Evolutionary conservation across 2,797 vertebrate species (phyloP).

Genomic region (Hipposideros larvatus): DNA sequence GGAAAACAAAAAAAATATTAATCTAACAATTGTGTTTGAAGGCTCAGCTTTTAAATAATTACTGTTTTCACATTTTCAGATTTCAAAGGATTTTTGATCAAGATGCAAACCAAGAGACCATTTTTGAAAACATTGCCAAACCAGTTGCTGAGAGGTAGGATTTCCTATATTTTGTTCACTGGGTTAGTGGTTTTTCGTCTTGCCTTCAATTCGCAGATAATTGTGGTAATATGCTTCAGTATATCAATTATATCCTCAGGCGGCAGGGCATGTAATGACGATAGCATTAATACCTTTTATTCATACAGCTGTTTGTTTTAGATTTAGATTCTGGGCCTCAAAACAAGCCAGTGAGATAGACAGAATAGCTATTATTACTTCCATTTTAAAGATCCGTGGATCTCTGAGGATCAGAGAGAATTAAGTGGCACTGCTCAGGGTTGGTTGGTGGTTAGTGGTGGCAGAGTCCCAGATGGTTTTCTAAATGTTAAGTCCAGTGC

Average conservation of each 20-base stretch:
- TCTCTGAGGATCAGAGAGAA: neutral
- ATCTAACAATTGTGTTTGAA: slow-evolving; percentile 84
- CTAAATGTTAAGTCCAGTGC: neutral
- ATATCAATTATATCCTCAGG: neutral
- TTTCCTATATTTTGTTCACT: slow-evolving; percentile 71
- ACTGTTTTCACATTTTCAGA: slow-evolving; percentile 90
- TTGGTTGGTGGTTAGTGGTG: neutral
- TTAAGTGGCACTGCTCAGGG: neutral
- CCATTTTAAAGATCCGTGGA: neutral
- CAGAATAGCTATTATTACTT: neutral
- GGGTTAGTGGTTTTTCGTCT: slow-evolving; percentile 61
- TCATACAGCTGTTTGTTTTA: neutral
- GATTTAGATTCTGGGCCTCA: neutral
- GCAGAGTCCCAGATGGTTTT: neutral
- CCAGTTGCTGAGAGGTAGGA: slow-evolving; percentile 97
- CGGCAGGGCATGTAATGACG: neutral
- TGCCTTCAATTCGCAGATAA: slow-evolving; percentile 52
- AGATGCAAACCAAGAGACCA: slow-evolving; percentile 93
- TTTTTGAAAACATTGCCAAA: slow-evolving; percentile 96
- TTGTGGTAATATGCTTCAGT: neutral
- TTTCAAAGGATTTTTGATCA: slow-evolving; percentile 98
- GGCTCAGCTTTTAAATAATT: slow-evolving; percentile 75
- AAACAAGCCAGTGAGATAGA: neutral
- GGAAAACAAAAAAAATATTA: slow-evolving; percentile 80
- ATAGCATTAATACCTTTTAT: neutral